phyloP scores from a whole-genome alignment of 2,888 invertebrate genomes.

The Merodon equestris region DNA sequence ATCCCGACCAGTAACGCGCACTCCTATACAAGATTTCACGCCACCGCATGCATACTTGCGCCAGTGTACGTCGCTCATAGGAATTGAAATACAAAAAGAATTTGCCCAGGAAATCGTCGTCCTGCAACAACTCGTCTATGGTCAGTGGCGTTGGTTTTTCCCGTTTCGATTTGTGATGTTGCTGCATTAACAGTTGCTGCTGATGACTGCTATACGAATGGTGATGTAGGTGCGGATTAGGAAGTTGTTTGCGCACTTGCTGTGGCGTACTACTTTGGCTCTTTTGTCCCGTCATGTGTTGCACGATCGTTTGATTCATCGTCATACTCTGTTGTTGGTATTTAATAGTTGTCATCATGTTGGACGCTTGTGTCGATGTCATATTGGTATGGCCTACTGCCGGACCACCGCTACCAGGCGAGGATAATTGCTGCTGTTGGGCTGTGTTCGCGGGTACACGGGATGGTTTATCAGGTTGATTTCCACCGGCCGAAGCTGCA shows the following conservation, averaged over 20 bases:
- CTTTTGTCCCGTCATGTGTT: constrained; percentile 71
- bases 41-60: constrained; percentile 93
- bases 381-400: constrained; percentile 31
- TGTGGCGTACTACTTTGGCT: constrained; percentile 76
- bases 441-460: constrained; percentile 55
- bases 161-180: constrained; percentile 69
- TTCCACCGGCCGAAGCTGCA: constrained; percentile 58
- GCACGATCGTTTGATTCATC: constrained; percentile 57
- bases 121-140: constrained; percentile 88
- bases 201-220: constrained; percentile 73
- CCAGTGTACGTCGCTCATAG: constrained; percentile 87
- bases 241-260: constrained; percentile 77
- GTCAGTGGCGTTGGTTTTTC: constrained; percentile 81
- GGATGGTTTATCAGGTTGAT: constrained; percentile 60
- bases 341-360: constrained; percentile 54
- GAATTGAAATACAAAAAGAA: constrained; percentile 92
- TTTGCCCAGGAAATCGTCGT: constrained; percentile 90
- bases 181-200: constrained; percentile 69
- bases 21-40: constrained; percentile 92
- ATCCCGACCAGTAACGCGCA: constrained; percentile 92
- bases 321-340: constrained; percentile 75
- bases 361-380: constrained; percentile 38
- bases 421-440: constrained; percentile 61
- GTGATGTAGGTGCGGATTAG: constrained; percentile 77
- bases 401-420: constrained; percentile 26